Evolutionary conservation across 2,113 vertebrate genomes (phyloP), one percentile per base, ranked within the genome.

Genomic region (Hemibagrus wyckioides): DNA sequence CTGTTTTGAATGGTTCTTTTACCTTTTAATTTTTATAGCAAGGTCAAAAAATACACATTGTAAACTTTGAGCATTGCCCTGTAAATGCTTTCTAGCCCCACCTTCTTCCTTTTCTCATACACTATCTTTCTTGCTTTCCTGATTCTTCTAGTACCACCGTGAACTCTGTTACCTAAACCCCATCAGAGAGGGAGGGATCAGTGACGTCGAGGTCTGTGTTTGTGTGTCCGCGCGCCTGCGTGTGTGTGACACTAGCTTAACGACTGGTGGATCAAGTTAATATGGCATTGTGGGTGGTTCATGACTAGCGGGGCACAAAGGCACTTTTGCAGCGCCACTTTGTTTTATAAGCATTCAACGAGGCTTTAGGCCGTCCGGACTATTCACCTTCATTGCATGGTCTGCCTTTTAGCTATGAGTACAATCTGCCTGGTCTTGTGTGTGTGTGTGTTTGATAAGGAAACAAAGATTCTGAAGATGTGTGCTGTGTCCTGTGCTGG

Each of bases 161-260:
- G 80, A 86, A 57, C 59, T 79, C 88, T 86, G 71, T 87, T 87
- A 84, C 86, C 48, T 83, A 87, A 87, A 67, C 30, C 71, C 50
- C 50, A 15, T 54, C 11, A 59, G 54, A 71, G 69, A 30, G 57
- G 59, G 23, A 17, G n/a, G 86, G 86, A 41, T 41, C 83, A 61
- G 54, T 83, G 88, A 84, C 57, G 21, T 79, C 21, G n/a, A n/a
- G 50, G 73, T 56, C 44, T 36, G 48, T 61, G 50, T 69, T 73
- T 28, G 41, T 44, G 33, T 79, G 36, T 63, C 56, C 69, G 52
- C 39, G 59, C 73, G 76, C 73, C 39, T 81, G 33, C 80, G n/a
- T 75, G 36, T 57, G 82, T 57, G 48, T 28, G 44, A 67, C 3
- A 19, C 39, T 85, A 41, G 73, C 39, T 85, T 57, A 36, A 41